phyloP scores from a whole-genome alignment of 2,797 vertebrate genomes.

The Malurus leucopterus region DNA sequence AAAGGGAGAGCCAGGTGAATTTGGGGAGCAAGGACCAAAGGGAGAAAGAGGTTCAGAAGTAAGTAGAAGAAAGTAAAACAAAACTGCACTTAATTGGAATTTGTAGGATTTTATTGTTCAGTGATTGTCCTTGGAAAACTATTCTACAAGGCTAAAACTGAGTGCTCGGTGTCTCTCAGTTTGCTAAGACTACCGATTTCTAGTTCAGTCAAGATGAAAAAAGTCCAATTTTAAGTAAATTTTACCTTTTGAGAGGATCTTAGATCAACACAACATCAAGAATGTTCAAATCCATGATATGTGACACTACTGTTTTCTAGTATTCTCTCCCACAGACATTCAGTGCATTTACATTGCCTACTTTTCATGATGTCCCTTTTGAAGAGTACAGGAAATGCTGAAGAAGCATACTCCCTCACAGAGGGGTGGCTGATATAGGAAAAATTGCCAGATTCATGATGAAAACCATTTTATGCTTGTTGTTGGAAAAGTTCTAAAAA shows the following conservation, averaged over 20 bases:
- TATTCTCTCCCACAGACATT: background rate
- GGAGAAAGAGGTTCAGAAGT: constrained; percentile 84
- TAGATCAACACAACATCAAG: background rate
- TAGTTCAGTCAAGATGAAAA: background rate
- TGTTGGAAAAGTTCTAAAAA: constrained; percentile 28
- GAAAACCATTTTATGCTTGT: background rate
- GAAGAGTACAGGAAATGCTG: background rate
- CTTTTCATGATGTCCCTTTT: background rate
- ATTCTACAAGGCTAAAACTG: background rate
- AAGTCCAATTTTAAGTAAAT: background rate
- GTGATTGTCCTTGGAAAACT: background rate
- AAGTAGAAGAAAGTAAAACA: constrained; percentile 61
- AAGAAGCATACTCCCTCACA: background rate
- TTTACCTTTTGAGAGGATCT: background rate
- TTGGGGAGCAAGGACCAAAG: constrained; percentile 79
- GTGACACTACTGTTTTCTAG: background rate
- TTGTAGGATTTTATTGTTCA: background rate
- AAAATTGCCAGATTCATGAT: background rate
- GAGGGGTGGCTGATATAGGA: background rate
- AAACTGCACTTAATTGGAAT: background rate
- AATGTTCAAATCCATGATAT: background rate
- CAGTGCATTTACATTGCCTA: background rate
- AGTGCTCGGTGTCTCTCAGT: background rate
- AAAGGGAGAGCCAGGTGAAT: constrained; percentile 83
- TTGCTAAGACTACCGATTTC: background rate